Base-by-base conservation (phyloP, 2,113 vertebrate genomes). In the Bubo bubo region DNA sequence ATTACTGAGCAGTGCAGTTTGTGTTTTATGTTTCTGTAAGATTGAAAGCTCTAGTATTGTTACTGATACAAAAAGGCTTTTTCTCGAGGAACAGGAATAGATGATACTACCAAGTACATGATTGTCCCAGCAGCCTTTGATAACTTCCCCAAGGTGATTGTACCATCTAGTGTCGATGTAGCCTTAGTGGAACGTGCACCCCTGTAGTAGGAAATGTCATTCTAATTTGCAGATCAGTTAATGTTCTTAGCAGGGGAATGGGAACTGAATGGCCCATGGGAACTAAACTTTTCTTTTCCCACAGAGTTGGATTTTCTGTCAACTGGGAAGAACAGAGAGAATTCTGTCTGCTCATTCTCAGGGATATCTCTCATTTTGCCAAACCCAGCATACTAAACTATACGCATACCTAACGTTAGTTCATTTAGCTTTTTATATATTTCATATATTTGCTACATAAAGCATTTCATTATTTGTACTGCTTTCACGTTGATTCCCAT, bases 241-340 rank as follows among this genome's bases (percentile, higher is more conserved):
- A 39, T 24, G 7, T 79, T 88, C 74, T 76, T 52, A 60, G 19
- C 23, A 35, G 34, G 19, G 11, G 6, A 92, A 39, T 2, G 6
- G 19, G 19, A 49, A 49, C 53, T 0, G 2, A 82, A 56, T 35
- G 19, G 39, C 52, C 19, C 0, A 0, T 83, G 71, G 39, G 55
- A 93, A 73, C 4, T 9, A 66, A 93, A 79, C 30, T 53, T 63
- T 39, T 43, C 9, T 72, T 53, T 67, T 85, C 77, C 59, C 22
- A 39, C 13, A 47, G 43, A 86, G 19, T 16, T 76, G 24, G 26
- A 64, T 68, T 90, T 87, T 86, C 59, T 84, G 30, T 74, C 32
- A 45, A 0, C n/a, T 83, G 50, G 67, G 30, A 94, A 56, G 37
- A 93, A 41, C 35, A 68, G 35, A 84, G 55, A 76, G 30, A 84